Conservation (phyloP, 2,888 invertebrate genomes). For the Leptinotarsa juncta region DNA sequence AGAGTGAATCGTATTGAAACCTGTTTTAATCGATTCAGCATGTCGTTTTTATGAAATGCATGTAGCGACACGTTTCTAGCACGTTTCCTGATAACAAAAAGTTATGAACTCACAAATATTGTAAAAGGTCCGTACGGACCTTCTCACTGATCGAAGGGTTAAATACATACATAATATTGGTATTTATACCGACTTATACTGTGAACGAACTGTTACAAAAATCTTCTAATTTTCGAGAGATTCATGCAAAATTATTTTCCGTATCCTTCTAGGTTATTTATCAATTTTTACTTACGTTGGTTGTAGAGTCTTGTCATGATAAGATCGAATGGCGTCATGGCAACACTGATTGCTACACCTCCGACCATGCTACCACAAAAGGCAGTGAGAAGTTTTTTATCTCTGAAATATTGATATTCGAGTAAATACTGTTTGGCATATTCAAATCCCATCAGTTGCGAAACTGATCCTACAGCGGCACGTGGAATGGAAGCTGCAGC, state of each 20-base stretch:
- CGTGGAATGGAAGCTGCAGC: constrained; percentile 79
- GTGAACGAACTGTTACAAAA: no score
- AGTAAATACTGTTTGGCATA: constrained; percentile 69
- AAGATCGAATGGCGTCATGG: constrained; percentile 90
- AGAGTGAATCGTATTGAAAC: no score
- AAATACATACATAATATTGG: no score
- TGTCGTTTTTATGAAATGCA: no score
- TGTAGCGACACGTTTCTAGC: no score
- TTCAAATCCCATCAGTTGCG: constrained; percentile 85
- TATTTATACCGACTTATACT: no score
- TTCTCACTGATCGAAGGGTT: no score
- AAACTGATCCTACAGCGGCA: constrained; percentile 81
- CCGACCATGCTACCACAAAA: constrained; percentile 80
- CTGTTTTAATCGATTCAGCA: no score
- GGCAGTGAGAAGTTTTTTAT: constrained; percentile 70
- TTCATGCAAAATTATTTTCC: neutral
- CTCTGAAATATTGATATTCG: constrained; percentile 56
- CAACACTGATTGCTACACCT: constrained; percentile 78
- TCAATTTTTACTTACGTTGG: constrained; percentile 74
- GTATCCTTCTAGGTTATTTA: neutral
- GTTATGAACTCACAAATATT: no score
- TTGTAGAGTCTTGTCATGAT: constrained; percentile 89
- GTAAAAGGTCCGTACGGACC: no score
- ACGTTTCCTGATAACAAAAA: no score
- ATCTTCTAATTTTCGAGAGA: neutral